Percentiles rank a stretch among this genome's conserved stretches.
These are phyloP conservation scores for Cataglyphis rosenhaueri DNA, from an alignment of 2,888 invertebrate species.

Conservation along the genomic window DNA sequence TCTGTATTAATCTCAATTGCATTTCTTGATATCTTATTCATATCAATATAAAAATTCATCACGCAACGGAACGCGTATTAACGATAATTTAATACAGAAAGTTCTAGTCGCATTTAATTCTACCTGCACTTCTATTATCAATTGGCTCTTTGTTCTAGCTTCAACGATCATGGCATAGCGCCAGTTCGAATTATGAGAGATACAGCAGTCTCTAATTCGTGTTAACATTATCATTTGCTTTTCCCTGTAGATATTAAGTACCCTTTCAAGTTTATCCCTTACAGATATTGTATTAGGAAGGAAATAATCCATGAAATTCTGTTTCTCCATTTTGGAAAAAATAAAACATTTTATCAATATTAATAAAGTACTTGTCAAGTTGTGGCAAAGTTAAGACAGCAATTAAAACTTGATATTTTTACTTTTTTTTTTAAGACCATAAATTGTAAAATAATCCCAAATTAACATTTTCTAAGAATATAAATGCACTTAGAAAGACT, in stretches of 20 bases:
- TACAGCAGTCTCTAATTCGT: conserved; percentile 13
- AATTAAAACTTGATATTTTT: neutral
- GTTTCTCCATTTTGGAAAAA: neutral
- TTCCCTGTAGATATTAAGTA: neutral
- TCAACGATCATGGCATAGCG: conserved; percentile 9
- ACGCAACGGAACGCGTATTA: neutral
- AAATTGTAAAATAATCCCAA: conserved; percentile 1
- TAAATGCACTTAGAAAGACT: neutral
- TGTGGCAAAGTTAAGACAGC: neutral
- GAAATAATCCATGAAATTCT: neutral
- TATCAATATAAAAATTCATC: neutral
- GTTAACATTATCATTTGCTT: conserved; percentile 18
- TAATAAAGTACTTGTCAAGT: conserved; percentile 6
- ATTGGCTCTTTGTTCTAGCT: conserved; percentile 31
- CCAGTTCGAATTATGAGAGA: conserved; percentile 36
- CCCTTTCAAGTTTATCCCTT: neutral
- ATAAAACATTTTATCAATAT: neutral
- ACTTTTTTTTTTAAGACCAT: neutral
- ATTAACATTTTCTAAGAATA: neutral
- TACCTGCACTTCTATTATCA: conserved; percentile 35
- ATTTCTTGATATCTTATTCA: neutral
- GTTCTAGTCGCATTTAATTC: conserved; percentile 1
- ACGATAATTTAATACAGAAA: neutral
- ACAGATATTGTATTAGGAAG: conserved; percentile 1
- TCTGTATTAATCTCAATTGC: neutral